phyloP scores from a whole-genome alignment of 2,888 invertebrate genomes.

The Heteromurus nitidus region DNA sequence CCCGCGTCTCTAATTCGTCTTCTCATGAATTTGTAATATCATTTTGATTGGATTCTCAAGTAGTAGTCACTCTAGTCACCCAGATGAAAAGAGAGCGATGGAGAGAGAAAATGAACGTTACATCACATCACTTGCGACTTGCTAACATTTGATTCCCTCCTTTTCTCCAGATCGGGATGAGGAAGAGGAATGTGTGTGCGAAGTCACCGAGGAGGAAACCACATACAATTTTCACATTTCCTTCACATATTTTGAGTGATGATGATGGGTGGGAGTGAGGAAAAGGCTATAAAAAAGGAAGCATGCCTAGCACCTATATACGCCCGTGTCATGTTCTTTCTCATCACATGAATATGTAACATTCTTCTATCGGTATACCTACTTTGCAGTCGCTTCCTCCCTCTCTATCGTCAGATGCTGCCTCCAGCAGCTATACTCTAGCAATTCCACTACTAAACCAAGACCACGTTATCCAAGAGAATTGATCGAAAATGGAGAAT shows the following conservation, averaged over 20 bases:
- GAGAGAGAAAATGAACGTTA: neutral
- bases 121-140: neutral
- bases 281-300: neutral
- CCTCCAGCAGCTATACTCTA: constrained; percentile 52
- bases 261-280: constrained; percentile 44
- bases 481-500: constrained; percentile 34
- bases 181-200: constrained; percentile 15
- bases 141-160: neutral
- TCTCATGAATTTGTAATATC: constrained; percentile 60
- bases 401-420: constrained; percentile 37
- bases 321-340: neutral
- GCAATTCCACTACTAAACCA: constrained; percentile 28
- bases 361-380: neutral
- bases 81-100: neutral
- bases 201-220: constrained; percentile 48
- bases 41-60: constrained; percentile 57
- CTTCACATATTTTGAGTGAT: constrained; percentile 49
- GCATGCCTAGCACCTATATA: neutral
- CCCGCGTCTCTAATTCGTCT: constrained; percentile 38
- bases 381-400: constrained; percentile 1
- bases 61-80: constrained; percentile 11
- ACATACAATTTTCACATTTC: constrained; percentile 60
- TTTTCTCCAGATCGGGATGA: constrained; percentile 14
- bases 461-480: neutral
- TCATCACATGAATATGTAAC: no score